Evolutionary conservation across 2,888 invertebrate genomes (phyloP), one percentile per base, ranked within the genome.

Genomic region (Siphlonurus alternatus): DNA sequence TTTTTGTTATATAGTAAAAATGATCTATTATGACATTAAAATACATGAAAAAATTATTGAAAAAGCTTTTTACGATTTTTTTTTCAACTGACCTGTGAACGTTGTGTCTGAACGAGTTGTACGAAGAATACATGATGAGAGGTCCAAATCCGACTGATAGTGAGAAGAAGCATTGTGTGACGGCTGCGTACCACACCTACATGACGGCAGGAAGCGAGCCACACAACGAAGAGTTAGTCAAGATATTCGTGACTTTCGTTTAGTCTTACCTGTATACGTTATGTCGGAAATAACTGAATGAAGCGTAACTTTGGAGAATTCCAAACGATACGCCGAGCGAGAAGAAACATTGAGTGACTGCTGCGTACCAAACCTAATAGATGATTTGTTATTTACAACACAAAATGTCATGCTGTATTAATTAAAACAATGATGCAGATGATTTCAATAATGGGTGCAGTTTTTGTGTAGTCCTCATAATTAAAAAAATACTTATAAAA

Each of bases 81-180:
- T n/a, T n/a, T n/a, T n/a, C n/a, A n/a, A 59, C 69, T 68, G 74
- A 85, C 86, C 85, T 82, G 75, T 85, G 83, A 66, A 88, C 81
- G 66, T 84, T 83, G 71, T 87, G 85, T 53, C 78, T 75, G 72
- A 89, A 89, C 54, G 79, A 78, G 72, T 89, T 89, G 74, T 88
- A 89, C 0, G 88, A 88, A 7, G 88, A 80, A 71, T 87, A 88
- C 87, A 89, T 89, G 24, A 87, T 83, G 63, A 90, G 82, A 0
- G 87, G 83, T 59, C 89, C 89, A 65, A 86, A 83, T 66, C 86
- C 85, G 23, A 88, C 85, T 19, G 85, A 85, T 24, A 89, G 74
- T 0, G 88, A 88, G 75, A 88, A 89, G 75, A 89, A 89, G 65
- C 86, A 86, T 73, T 89, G 89, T 0, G 86, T 86, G 0, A 87